phyloP scores from a whole-genome alignment of 2,797 vertebrate genomes.

The Channallabes apus region DNA sequence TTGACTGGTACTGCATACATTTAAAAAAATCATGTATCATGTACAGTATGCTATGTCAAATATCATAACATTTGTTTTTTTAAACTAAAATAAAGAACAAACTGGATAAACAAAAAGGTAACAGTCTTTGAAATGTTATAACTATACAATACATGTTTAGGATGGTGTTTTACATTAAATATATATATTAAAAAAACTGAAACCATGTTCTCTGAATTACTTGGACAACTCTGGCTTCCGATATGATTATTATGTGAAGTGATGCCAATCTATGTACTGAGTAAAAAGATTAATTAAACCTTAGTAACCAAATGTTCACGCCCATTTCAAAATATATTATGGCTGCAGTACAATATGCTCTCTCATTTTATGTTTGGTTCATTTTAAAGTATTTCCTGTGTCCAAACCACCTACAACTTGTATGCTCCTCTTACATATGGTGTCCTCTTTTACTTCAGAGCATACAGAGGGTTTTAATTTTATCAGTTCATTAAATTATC shows the following conservation, averaged over 20 bases:
- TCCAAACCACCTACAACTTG: neutral
- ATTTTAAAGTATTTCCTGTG: neutral
- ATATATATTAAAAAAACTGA: neutral
- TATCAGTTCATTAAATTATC: neutral
- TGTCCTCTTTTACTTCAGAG: neutral
- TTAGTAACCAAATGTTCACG: neutral
- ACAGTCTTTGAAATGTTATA: neutral
- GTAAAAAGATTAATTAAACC: neutral
- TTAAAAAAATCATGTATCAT: too few species aligned
- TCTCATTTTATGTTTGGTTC: neutral
- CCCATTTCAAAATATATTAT: neutral
- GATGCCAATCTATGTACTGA: neutral
- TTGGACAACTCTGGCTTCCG: neutral
- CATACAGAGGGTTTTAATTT: neutral
- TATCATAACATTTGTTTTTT: too few species aligned
- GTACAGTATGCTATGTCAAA: too few species aligned
- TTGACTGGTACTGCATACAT: too few species aligned
- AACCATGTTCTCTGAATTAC: neutral
- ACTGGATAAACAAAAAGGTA: too few species aligned
- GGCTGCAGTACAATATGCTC: neutral
- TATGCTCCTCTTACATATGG: neutral
- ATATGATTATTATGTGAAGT: neutral
- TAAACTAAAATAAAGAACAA: too few species aligned
- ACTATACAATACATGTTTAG: neutral
- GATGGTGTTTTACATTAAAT: neutral